Conservation (phyloP, 1,140 invertebrate genomes). For the Sinonovacula constricta region DNA sequence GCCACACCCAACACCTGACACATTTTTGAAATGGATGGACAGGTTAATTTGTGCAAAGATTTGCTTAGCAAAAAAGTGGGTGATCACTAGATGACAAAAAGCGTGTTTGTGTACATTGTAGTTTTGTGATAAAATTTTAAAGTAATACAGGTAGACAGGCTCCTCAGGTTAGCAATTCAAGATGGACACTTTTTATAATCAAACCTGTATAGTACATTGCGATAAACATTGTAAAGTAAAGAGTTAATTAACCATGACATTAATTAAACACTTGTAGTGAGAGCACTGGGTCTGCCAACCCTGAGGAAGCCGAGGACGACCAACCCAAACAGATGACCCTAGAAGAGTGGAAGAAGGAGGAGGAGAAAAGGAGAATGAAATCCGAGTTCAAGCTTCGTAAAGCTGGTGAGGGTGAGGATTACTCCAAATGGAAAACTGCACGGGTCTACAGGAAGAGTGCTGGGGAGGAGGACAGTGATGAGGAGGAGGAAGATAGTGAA, state of each 20-base stretch:
- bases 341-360: constrained; percentile 71
- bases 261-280: constrained; percentile 55
- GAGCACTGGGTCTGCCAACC: constrained; percentile 56
- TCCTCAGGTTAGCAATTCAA: too few relatives aligned
- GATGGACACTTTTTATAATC: neutral
- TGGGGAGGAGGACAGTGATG: constrained; percentile 56
- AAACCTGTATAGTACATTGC: neutral
- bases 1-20: too few relatives aligned
- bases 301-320: constrained; percentile 55
- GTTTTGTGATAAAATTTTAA: too few relatives aligned
- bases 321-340: constrained; percentile 70
- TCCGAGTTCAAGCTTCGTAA: constrained; percentile 69
- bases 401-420: constrained; percentile 69
- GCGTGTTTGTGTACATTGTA: too few relatives aligned
- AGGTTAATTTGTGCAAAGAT: too few relatives aligned
- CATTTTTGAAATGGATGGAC: too few relatives aligned
- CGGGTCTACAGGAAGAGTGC: constrained; percentile 66
- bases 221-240: neutral
- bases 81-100: too few relatives aligned
- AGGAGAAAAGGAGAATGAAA: constrained; percentile 63
- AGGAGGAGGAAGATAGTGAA: constrained; percentile 54
- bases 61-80: too few relatives aligned
- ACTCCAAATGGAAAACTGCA: constrained; percentile 67
- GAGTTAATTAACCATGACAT: neutral
- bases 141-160: too few relatives aligned